These are phyloP conservation scores for Bilobella aurantiaca DNA, from an alignment of 1,140 invertebrate genomes.

Conservation along the genomic window DNA sequence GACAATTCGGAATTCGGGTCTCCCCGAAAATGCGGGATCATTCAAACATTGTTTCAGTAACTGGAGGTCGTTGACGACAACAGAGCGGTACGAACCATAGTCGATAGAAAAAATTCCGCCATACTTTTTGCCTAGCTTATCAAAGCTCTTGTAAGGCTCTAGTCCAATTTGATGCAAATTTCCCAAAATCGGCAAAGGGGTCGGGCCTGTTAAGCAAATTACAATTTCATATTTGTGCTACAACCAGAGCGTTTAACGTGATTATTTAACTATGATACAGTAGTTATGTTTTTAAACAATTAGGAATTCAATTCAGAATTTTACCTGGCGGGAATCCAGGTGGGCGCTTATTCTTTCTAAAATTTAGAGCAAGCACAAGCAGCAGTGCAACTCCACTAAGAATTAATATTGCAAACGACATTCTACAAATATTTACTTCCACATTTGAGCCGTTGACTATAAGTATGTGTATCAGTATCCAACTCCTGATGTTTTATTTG, in stretches of 20 bases:
- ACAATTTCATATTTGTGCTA: too few relatives aligned
- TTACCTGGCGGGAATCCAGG: not conserved
- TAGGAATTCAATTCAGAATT: not conserved
- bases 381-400: not conserved
- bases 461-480: too few relatives aligned
- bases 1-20: not conserved
- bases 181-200: not conserved
- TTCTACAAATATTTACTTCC: too few relatives aligned
- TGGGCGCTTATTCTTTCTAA: not conserved
- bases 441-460: too few relatives aligned
- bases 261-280: too few relatives aligned
- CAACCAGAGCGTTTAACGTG: too few relatives aligned
- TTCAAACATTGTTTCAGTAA: not conserved
- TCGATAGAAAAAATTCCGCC: not conserved
- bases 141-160: not conserved
- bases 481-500: too few relatives aligned
- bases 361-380: not conserved
- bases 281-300: not conserved
- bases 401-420: too few relatives aligned
- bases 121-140: not conserved
- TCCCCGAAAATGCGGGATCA: not conserved
- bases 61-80: not conserved
- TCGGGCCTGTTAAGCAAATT: not conserved
- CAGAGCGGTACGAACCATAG: not conserved
- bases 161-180: not conserved